Evolutionary conservation across 2,888 invertebrate species (phyloP), one percentile per base, ranked within the genome.

Genomic region (Acholoe squamosa): DNA sequence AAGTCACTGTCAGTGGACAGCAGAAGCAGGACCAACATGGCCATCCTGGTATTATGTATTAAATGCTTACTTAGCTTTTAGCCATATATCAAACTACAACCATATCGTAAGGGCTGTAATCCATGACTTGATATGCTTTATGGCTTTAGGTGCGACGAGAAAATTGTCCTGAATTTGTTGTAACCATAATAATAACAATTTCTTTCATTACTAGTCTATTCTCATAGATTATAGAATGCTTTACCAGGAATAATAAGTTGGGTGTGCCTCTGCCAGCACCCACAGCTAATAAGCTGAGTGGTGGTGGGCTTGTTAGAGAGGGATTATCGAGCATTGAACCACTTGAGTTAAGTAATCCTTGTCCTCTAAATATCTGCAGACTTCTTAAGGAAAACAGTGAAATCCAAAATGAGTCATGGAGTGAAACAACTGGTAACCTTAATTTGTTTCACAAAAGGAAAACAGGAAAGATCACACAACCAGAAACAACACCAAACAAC

Each of bases 401-500:
- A 61, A n/a, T 61, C 61, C 61, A 61, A 61, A 61, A n/a, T 19
- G 61, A 61, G n/a, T 43, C 22, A 61, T 61, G 61, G n/a, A 28
- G 14, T 80, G 80, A 80, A 80, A 80, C 80, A 80, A 80, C 33
- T n/a, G 5, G 43, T 33, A 43, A 43, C 33, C 33, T 16, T 33
- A 7, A 43, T 34, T 80, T 80, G 80, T 80, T 80, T 80, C 80
- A 80, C 80, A 80, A 33, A 22, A 33, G 25, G 71, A 71, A 22
- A 71, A 28, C 71, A 14, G 28, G 14, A 28, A 71, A 71, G 25
- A 71, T 28, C 14, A 71, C 71, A 71, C 25, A 71, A 22, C 33
- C 19, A 80, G 25, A 28, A 76, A 76, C 76, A 31, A 14, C 76
- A 76, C 31, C 25, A 3, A 33, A 34, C 80, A 80, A 80, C 33